Base-by-base conservation (phyloP, 64 coral and sea anemone genomes). In the Cladopsammia gracilis region DNA sequence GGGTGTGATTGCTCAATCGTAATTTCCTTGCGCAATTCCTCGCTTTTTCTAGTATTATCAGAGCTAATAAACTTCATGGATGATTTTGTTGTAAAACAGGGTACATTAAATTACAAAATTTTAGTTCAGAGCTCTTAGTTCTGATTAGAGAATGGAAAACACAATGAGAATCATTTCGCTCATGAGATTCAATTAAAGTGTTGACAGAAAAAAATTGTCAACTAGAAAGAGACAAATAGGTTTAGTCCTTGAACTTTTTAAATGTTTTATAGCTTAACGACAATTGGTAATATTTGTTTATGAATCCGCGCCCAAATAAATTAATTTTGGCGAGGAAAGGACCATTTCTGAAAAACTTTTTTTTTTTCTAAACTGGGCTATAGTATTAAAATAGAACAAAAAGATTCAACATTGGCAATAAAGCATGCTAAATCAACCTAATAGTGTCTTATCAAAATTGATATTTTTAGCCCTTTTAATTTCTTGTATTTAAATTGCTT, bases 1-100 rank as follows among this genome's bases (percentile, higher is more conserved):
- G 19, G 43, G 13, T 23, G 71, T 75, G 61, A 83, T 84, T 84
- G 80, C 80, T 84, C 47, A 75, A 75, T 75, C 62, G 62, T 50
- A 50, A 11, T 84, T 82, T 67, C 12, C 19, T 9, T 14, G 14
- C 11, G 44, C 60, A 24, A 24, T 52, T 84, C 44, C 62, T 80
- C 77, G 50, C 22, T 61, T 80, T 80, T 61, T 42, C 11, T 78
- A 14, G 34, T 34, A 34, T 34, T 57, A 10, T 57, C 54, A 57
- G 54, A 57, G 0, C 54, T 57, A 57, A 13, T 57, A 44, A 26
- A 44, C 22, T 44, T 44, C 70, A 9, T 72, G 25, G 6, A 72
- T 8, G 15, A 8, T 69, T 26, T 69, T 72, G 13, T 15, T 10
- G 54, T 13, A 57, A 7, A 57, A 57, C 13, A 57, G 54, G 0